Conservation (phyloP, 2,113 vertebrate genomes). For the Dromaius novaehollandiae region DNA sequence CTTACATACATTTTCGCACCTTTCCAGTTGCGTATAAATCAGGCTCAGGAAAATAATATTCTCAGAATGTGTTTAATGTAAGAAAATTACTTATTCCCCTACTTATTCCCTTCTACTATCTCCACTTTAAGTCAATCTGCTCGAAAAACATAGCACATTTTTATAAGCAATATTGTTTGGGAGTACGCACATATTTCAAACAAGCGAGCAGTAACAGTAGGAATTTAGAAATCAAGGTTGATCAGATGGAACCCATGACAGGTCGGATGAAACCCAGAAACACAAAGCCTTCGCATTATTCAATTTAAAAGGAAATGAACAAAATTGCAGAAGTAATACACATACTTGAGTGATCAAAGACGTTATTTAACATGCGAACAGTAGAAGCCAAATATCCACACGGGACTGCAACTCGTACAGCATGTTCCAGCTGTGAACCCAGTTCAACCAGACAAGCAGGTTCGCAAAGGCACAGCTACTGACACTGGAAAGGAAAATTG, state of each 20-base stretch:
- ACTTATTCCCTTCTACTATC: background rate
- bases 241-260: background rate
- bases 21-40: background rate
- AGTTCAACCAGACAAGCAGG: background rate
- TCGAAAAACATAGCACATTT: background rate
- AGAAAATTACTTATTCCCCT: background rate
- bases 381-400: background rate
- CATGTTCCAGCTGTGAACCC: rapidly evolving
- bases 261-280: background rate
- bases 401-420: background rate
- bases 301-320: background rate
- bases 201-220: background rate
- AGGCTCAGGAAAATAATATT: background rate
- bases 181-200: background rate
- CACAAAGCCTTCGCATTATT: background rate
- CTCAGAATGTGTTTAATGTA: background rate
- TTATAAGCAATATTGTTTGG: background rate
- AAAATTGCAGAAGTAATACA: background rate
- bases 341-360: background rate
- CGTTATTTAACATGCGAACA: background rate
- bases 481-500: constrained; percentile 5
- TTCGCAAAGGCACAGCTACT: background rate
- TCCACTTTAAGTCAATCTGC: background rate
- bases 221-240: background rate
- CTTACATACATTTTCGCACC: background rate